phyloP scores from a whole-genome alignment of 1,140 invertebrate species.

The Tetramorium simillimum region DNA sequence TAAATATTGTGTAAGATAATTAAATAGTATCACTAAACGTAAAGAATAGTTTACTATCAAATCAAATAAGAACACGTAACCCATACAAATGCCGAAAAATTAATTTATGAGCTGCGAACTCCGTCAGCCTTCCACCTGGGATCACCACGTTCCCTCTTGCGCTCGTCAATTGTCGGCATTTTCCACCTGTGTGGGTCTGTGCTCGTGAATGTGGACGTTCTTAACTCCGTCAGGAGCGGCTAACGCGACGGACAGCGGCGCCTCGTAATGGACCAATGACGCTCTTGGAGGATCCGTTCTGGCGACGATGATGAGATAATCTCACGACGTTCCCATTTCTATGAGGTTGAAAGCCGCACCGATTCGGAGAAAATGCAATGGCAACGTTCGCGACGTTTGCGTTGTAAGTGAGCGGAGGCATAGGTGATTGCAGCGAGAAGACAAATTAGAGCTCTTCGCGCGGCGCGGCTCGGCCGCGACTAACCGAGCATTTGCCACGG shows the following conservation, averaged over 20 bases:
- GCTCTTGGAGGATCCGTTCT: constrained; percentile 2
- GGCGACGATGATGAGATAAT: constrained; percentile 12
- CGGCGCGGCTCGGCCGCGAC: constrained; percentile 56
- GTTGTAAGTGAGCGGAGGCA: neutral
- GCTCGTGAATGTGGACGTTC: neutral
- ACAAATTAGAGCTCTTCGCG: neutral
- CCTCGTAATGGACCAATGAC: neutral
- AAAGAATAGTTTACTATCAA: no score
- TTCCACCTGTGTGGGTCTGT: constrained; percentile 4
- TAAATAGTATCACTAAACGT: no score
- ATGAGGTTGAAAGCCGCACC: neutral
- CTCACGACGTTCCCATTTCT: constrained; percentile 23
- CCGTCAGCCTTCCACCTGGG: neutral
- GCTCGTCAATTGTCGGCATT: no score
- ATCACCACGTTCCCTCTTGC: no score
- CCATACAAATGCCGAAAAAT: no score
- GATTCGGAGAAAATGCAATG: neutral
- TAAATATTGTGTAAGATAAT: no score
- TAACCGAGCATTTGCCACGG: constrained; percentile 12
- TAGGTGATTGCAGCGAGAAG: neutral
- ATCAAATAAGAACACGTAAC: no score
- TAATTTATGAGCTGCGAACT: neutral
- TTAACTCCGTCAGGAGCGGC: constrained; percentile 5
- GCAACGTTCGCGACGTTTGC: neutral
- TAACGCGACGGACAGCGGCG: neutral